phyloP scores from a whole-genome alignment of 2,888 invertebrate genomes.

The Leptopilina drosophilae region DNA sequence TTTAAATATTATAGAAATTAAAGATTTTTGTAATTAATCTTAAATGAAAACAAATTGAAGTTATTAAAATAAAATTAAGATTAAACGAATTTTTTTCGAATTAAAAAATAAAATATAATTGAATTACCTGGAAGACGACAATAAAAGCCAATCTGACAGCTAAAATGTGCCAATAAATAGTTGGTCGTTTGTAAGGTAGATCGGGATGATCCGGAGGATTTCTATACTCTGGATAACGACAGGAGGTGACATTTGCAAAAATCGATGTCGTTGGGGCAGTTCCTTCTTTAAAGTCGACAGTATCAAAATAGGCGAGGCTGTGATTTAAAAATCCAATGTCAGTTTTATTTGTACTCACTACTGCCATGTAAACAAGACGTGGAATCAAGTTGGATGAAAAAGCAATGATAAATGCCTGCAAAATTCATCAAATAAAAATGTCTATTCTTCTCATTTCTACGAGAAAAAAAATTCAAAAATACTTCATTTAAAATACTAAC shows the following conservation, averaged over 20 bases:
- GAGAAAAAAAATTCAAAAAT: neutral
- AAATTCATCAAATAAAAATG: neutral
- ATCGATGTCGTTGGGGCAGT: constrained; percentile 69
- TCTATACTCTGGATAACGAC: constrained; percentile 90
- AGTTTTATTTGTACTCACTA: constrained; percentile 78
- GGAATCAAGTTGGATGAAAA: constrained; percentile 92
- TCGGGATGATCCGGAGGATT: constrained; percentile 81
- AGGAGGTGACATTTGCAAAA: constrained; percentile 67
- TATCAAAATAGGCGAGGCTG: constrained; percentile 83
- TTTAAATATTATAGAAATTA: too few relatives aligned
- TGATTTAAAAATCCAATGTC: constrained; percentile 79
- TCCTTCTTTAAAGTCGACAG: constrained; percentile 79
- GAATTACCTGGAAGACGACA: constrained; percentile 91
- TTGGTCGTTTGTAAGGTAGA: constrained; percentile 83
- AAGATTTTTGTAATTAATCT: too few relatives aligned
- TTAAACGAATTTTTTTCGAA: too few relatives aligned
- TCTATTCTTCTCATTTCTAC: too few relatives aligned
- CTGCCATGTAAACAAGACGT: constrained; percentile 83
- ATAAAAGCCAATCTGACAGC: constrained; percentile 94
- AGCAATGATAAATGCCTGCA: constrained; percentile 88
- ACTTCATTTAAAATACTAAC: constrained; percentile 76
- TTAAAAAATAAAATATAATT: neutral
- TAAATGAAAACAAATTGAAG: neutral
- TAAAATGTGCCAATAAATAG: constrained; percentile 93
- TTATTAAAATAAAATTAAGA: too few relatives aligned